Percentiles rank a stretch among this genome's conserved stretches.
Conservation (phyloP, 2,888 invertebrate genomes). For the Nymphalis c-album region DNA sequence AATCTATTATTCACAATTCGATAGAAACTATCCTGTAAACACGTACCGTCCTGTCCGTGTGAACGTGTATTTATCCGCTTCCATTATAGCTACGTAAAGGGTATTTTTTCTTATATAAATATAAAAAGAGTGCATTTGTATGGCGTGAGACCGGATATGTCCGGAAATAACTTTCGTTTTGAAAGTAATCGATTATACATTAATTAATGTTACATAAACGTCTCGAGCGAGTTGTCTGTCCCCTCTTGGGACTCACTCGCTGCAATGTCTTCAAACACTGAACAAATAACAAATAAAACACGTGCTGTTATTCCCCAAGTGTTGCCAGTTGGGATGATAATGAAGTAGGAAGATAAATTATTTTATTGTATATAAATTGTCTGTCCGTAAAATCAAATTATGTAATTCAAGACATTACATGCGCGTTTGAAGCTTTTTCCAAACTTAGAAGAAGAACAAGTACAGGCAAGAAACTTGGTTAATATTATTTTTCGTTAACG, state of each 20-base stretch:
- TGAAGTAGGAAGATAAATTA: neutral
- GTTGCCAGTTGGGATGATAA: neutral
- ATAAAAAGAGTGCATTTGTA: conserved; percentile 8
- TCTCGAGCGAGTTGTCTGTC: conserved; percentile 24
- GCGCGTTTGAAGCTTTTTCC: too few relatives aligned
- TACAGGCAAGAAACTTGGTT: too few relatives aligned
- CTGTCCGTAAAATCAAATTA: too few relatives aligned
- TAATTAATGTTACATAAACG: conserved; percentile 41
- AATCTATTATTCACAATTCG: too few relatives aligned
- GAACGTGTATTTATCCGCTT: too few relatives aligned
- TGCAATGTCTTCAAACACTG: neutral
- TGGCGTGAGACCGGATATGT: conserved; percentile 34
- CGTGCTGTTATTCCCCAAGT: neutral
- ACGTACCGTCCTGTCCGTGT: too few relatives aligned
- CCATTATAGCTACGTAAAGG: too few relatives aligned
- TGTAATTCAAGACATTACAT: too few relatives aligned
- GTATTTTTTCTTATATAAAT: neutral
- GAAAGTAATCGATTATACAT: conserved; percentile 58
- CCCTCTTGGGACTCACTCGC: conserved; percentile 13
- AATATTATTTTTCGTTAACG: too few relatives aligned
- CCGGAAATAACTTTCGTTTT: conserved; percentile 51
- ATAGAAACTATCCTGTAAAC: too few relatives aligned
- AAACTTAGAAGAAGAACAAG: too few relatives aligned
- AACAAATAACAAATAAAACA: neutral
- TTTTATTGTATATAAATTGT: neutral